phyloP scores from a whole-genome alignment of 2,797 vertebrate genomes.

The Sebastes elongatus region DNA sequence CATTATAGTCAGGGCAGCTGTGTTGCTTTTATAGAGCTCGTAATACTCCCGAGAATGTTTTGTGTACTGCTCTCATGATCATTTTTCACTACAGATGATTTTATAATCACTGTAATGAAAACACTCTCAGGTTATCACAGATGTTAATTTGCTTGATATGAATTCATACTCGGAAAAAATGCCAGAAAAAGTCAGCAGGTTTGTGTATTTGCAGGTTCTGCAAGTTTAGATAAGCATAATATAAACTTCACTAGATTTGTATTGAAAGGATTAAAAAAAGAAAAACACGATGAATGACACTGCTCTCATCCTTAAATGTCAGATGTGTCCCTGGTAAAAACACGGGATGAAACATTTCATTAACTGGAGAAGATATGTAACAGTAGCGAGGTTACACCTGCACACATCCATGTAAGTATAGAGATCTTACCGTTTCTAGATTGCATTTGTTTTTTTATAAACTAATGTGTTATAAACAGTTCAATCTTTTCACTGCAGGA shows the following conservation, averaged over 20 bases:
- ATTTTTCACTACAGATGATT: not conserved
- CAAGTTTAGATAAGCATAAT: not conserved
- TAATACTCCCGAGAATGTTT: constrained; percentile 11
- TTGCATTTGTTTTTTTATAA: not conserved
- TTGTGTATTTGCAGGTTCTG: not conserved
- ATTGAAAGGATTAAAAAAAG: not conserved
- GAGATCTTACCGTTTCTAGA: not conserved
- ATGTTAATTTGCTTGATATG: constrained; percentile 5
- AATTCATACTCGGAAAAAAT: not conserved
- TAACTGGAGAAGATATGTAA: not conserved
- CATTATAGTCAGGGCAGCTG: constrained; percentile 15
- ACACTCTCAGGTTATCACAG: not conserved
- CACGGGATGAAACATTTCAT: not conserved
- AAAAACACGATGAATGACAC: not conserved
- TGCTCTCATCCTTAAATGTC: not conserved
- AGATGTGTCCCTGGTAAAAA: not conserved
- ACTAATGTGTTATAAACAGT: not conserved
- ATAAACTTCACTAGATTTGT: not conserved
- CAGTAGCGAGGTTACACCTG: not conserved
- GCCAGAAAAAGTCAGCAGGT: not conserved
- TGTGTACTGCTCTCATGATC: not conserved
- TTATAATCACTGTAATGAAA: not conserved
- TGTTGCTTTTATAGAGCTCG: constrained; percentile 16
- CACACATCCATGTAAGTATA: not conserved
- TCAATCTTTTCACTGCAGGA: not conserved